Base-by-base conservation (phyloP, 2,797 vertebrate species). In the Liparis tanakae region DNA sequence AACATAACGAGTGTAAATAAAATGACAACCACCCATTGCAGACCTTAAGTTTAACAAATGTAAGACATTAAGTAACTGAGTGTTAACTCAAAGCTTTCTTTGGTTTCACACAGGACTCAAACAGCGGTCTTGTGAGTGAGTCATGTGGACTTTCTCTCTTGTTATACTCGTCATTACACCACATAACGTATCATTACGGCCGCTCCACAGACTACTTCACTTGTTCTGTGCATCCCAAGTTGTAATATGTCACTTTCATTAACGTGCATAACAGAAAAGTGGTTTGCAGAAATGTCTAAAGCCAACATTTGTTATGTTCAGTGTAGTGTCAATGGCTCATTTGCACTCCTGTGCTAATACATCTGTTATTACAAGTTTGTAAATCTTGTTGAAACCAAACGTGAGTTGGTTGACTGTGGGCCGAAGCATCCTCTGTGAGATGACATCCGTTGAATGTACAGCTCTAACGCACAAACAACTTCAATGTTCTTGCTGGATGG, bases 391-490 rank as follows among this genome's bases (percentile, higher is more conserved):
- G 8, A 57, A 56, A 67, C 33, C 37, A 58, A 51, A 46, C 5
- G 0, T 39, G 39, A 65, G 14, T 18, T 58, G 50, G 56, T 54
- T 76, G 41, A 78, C 81, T 80, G 58, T 70, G 66, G 67, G 66
- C 55, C 72, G 77, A 37, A 55, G 74, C 56, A 36, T 65, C 77
- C 56, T 76, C 37, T 48, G 62, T 12, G 51, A 77, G 60, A 73
- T 78, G 81, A 76, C 79, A 77, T 89, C 67, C 69, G 71, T 80
- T 78, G 74, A 82, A 77, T 84, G 64, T 20, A 70, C 67, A 74
- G 70, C 76, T 78, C 69, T 72, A 75, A 73, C 55, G 76, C 80
- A 78, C 82, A 81, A 87, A 86, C 72, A 80, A 78, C 77, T 67
- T 56, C 76, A 37, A 55, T 81, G 80, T 59, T 87, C 78, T 80